phyloP scores from a whole-genome alignment of 1,140 invertebrate species.

The Drosophila ficusphila region DNA sequence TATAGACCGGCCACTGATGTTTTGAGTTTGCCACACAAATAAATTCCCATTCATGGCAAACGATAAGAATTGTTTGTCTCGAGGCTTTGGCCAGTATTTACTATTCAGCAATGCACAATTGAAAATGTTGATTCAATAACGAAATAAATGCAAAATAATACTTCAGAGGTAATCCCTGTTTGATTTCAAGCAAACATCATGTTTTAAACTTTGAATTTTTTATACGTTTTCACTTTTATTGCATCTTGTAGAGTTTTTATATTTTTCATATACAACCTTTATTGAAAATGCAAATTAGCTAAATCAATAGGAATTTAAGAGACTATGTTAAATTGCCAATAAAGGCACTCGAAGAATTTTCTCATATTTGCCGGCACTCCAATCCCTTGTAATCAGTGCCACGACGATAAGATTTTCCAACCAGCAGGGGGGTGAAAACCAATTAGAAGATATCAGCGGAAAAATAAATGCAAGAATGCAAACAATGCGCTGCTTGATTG shows the following conservation, averaged over 20 bases:
- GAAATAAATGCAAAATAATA: too few species aligned
- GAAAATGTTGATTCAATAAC: neutral
- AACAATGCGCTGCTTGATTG: constrained; percentile 69
- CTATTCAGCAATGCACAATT: neutral
- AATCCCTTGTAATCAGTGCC: constrained; percentile 28
- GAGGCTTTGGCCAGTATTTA: neutral
- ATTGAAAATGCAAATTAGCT: neutral
- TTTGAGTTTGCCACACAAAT: constrained; percentile 15
- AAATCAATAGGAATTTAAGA: constrained; percentile 1
- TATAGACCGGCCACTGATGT: constrained; percentile 8
- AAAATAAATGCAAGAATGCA: constrained; percentile 66
- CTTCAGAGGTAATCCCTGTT: neutral
- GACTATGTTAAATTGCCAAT: constrained; percentile 1
- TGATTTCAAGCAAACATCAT: neutral
- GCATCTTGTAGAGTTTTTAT: too few species aligned
- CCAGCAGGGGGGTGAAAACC: constrained; percentile 34
- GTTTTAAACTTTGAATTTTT: too few species aligned
- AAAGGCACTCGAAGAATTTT: constrained; percentile 4
- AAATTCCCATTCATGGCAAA: neutral
- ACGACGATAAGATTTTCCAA: constrained; percentile 14
- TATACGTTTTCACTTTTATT: neutral
- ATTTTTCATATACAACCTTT: neutral
- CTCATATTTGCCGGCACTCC: neutral
- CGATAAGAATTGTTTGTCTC: neutral
- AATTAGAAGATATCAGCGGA: constrained; percentile 66